Conservation (phyloP, 2,888 invertebrate species). For the Acanthosepion lycidas region DNA sequence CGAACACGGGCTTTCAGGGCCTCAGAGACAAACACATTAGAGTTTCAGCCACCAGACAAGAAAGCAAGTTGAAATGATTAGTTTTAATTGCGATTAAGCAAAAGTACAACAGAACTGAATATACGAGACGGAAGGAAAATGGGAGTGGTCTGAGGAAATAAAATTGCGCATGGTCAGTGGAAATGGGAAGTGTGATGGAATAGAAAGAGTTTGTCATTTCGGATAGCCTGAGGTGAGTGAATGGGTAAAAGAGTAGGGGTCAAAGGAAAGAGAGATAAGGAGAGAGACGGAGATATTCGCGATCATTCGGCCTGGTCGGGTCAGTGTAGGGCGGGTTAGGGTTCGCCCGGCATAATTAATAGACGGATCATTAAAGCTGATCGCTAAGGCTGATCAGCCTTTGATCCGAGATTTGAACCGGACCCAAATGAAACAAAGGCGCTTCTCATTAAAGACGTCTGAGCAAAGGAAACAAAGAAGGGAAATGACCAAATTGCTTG, state of each 20-base stretch:
- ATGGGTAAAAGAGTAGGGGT: not conserved
- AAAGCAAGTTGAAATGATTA: not conserved
- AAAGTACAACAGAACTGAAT: not conserved
- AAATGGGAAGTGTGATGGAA: not conserved
- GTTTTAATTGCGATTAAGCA: not conserved
- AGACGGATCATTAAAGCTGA: constrained; percentile 7
- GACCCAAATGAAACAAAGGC: not conserved
- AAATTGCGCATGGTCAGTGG: not conserved
- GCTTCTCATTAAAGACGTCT: not conserved
- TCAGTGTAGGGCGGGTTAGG: not conserved
- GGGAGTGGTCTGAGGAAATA: not conserved
- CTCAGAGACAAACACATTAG: too few species aligned
- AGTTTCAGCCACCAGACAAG: not conserved
- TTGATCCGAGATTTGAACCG: constrained; percentile 13
- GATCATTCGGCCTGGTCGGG: not conserved
- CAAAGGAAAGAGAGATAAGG: too few species aligned
- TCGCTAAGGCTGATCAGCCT: not conserved
- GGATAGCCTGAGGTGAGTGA: not conserved
- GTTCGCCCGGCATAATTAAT: not conserved
- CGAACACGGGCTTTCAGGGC: too few species aligned
- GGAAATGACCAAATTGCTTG: not conserved
- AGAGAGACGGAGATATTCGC: not conserved
- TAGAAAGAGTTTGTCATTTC: not conserved
- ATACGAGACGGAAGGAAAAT: not conserved
- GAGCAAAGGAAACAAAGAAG: not conserved